Evolutionary conservation across 1,140 invertebrate species (phyloP).

Genomic region (Portunus trituberculatus): DNA sequence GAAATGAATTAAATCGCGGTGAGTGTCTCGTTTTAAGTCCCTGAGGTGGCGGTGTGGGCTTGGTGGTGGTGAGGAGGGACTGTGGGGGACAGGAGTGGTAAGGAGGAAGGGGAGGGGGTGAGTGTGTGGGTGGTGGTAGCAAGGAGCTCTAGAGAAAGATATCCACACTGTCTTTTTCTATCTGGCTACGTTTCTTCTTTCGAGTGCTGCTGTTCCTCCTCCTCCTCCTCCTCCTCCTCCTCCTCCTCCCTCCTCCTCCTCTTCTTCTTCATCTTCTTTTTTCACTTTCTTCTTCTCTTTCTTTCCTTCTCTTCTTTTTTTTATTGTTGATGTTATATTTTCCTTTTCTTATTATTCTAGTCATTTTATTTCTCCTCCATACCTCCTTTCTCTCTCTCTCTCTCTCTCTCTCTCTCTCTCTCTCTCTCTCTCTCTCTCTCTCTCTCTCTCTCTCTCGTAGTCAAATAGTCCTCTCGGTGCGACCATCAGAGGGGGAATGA

Average conservation of each 20-base stretch:
- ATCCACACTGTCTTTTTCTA: no score
- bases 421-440: background rate
- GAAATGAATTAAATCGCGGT: no score
- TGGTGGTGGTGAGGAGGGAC: no score
- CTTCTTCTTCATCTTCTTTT: background rate
- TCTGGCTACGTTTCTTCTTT: no score
- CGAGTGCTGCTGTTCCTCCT: background rate
- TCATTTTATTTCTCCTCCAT: background rate
- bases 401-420: conserved; percentile 3
- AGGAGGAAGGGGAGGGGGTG: no score
- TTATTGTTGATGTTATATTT: background rate
- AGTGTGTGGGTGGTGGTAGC: no score
- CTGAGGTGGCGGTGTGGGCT: no score
- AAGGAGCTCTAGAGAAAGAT: no score
- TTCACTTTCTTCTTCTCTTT: background rate
- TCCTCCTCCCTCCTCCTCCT: background rate
- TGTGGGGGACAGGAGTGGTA: no score
- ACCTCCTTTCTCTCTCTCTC: background rate
- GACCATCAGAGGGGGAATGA: conserved; percentile 6
- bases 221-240: background rate
- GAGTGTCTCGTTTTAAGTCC: no score
- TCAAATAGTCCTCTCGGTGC: background rate
- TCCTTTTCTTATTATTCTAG: no score
- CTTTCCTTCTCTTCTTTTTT: background rate
- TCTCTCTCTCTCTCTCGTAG: background rate